A percentile compares a stretch with the other conserved stretches of the same genome.
Evolutionary conservation across 2,797 vertebrate genomes (phyloP).

Genomic region (Anguilla marmorata): DNA sequence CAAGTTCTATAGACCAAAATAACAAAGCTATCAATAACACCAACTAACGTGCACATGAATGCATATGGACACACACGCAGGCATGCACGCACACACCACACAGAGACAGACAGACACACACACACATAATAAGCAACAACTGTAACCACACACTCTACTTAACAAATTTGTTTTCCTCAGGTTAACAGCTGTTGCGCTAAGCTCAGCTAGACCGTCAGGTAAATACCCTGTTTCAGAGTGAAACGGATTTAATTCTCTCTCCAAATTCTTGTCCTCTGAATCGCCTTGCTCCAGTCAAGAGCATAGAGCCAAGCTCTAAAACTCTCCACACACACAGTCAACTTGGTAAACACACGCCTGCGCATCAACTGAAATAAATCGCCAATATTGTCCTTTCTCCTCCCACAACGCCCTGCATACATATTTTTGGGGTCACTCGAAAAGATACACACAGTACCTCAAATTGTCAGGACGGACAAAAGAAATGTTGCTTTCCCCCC

Average conservation of each 20-base stretch:
- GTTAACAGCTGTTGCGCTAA: slow-evolving; percentile 23
- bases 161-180: slow-evolving; percentile 20
- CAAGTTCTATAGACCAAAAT: not conserved
- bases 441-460: no score
- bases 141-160: slow-evolving; percentile 22
- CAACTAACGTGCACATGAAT: slow-evolving; percentile 28
- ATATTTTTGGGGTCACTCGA: not conserved
- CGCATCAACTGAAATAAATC: slow-evolving; percentile 36
- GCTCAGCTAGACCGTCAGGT: slow-evolving; percentile 21
- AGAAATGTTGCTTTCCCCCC: not conserved
- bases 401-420: slow-evolving; percentile 36
- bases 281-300: not conserved
- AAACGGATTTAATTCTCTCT: slow-evolving; percentile 14
- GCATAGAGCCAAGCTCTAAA: no score
- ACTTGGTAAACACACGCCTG: slow-evolving; percentile 12
- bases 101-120: not conserved
- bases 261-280: not conserved
- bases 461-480: not conserved
- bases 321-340: not conserved
- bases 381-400: slow-evolving; percentile 16
- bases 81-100: slow-evolving; percentile 23
- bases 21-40: not conserved
- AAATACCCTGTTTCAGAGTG: not conserved
- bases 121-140: not conserved
- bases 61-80: slow-evolving; percentile 9